phyloP scores from a whole-genome alignment of 2,888 invertebrate species.

The Cephus pygmeus region DNA sequence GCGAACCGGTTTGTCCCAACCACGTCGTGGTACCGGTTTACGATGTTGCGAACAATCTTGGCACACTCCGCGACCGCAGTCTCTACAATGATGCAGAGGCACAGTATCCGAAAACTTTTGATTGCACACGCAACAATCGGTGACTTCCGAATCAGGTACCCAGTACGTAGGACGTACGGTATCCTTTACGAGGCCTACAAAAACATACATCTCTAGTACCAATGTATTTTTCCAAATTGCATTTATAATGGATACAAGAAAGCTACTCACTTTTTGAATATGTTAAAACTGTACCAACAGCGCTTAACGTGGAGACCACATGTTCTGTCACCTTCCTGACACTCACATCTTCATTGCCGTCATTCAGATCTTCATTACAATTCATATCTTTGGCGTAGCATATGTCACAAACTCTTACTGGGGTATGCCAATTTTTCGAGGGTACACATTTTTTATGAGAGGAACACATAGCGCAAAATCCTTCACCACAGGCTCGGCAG shows the following conservation, averaged over 20 bases:
- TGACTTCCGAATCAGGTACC: constrained; percentile 80
- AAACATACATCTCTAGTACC: background rate
- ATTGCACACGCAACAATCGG: constrained; percentile 75
- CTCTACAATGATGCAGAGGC: constrained; percentile 69
- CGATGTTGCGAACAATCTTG: constrained; percentile 76
- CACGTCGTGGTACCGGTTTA: constrained; percentile 78
- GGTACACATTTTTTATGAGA: constrained; percentile 77
- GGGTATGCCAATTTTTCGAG: constrained; percentile 76
- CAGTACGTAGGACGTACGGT: constrained; percentile 82
- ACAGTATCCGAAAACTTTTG: constrained; percentile 66
- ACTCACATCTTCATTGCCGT: constrained; percentile 66
- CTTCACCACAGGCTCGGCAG: constrained; percentile 83
- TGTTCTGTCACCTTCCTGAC: constrained; percentile 78
- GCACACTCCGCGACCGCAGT: constrained; percentile 85
- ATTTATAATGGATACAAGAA: background rate
- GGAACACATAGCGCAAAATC: constrained; percentile 81
- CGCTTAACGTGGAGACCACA: constrained; percentile 77
- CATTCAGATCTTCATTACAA: constrained; percentile 49
- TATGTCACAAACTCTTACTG: constrained; percentile 79
- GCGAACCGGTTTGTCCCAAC: constrained; percentile 78
- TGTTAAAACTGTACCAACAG: constrained; percentile 77
- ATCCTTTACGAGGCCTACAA: constrained; percentile 76
- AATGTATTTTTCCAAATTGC: constrained; percentile 8
- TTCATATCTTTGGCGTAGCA: constrained; percentile 69
- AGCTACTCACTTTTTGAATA: constrained; percentile 75